These are phyloP conservation scores for Cygnus buccinator DNA, from an alignment of 2,113 vertebrate genomes.

Conservation along the genomic window DNA sequence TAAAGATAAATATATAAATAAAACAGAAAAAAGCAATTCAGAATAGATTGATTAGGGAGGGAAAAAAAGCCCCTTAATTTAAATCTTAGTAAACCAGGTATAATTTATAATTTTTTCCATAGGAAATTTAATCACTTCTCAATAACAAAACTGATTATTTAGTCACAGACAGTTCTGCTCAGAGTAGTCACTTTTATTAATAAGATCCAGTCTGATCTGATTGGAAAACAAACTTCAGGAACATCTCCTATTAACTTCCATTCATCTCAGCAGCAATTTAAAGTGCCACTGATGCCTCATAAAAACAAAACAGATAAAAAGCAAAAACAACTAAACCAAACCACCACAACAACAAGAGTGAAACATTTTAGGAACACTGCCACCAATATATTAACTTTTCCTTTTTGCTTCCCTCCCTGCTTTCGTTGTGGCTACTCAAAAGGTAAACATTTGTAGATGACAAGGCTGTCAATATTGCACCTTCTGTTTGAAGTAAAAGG, in stretches of 20 bases:
- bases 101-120: not conserved
- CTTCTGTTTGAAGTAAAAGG: not conserved
- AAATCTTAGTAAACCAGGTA: conserved; percentile 1
- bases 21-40: conserved; percentile 12
- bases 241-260: conserved; percentile 4
- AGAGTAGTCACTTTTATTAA: conserved; percentile 48
- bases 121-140: conserved; percentile 45
- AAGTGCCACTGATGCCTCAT: not conserved
- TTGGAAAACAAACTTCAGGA: conserved; percentile 43
- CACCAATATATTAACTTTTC: not conserved
- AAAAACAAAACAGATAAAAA: not conserved
- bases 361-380: not conserved
- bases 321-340: not conserved
- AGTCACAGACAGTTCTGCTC: conserved; percentile 23
- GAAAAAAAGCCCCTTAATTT: not conserved
- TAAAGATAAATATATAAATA: not conserved
- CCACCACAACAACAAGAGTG: not conserved
- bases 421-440: not conserved
- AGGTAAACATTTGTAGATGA: not conserved
- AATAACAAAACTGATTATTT: conserved; percentile 53
- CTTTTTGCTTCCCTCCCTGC: not conserved
- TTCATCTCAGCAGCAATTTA: conserved; percentile 21
- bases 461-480: not conserved
- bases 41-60: not conserved
- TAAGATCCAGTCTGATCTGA: conserved; percentile 39